phyloP scores from a whole-genome alignment of 1,140 invertebrate genomes.

The Euwallacea similis region DNA sequence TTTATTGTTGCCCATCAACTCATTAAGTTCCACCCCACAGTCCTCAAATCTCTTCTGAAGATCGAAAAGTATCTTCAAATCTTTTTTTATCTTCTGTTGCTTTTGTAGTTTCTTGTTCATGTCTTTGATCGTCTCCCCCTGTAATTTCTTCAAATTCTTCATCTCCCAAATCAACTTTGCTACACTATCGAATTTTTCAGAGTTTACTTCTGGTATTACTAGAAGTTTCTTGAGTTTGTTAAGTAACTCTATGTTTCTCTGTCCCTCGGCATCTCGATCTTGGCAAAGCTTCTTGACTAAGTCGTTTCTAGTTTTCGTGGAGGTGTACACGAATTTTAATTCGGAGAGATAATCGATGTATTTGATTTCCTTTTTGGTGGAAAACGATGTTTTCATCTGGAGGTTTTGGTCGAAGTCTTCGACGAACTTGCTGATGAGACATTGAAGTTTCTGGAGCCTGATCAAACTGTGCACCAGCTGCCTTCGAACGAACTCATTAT shows the following conservation, averaged over 20 bases:
- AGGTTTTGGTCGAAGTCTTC: constrained; percentile 43
- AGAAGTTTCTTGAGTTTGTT: constrained; percentile 42
- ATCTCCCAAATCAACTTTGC: constrained; percentile 48
- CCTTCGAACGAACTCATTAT: constrained; percentile 42
- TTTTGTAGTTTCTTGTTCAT: constrained; percentile 41
- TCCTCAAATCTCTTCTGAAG: constrained; percentile 43
- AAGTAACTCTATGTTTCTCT: constrained; percentile 38
- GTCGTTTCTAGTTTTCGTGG: constrained; percentile 36
- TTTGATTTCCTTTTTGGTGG: constrained; percentile 44
- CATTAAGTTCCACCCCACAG: constrained; percentile 39
- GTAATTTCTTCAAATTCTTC: constrained; percentile 45
- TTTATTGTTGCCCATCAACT: constrained; percentile 29
- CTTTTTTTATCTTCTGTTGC: constrained; percentile 43
- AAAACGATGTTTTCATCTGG: constrained; percentile 38
- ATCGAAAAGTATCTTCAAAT: constrained; percentile 49
- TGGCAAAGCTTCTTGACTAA: constrained; percentile 38
- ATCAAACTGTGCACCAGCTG: constrained; percentile 44
- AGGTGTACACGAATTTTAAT: constrained; percentile 35
- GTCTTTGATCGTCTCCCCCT: constrained; percentile 43
- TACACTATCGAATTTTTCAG: constrained; percentile 36
- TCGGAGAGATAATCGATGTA: constrained; percentile 40
- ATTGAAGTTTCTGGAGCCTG: constrained; percentile 45
- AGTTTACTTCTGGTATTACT: constrained; percentile 18
- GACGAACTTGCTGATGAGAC: constrained; percentile 41
- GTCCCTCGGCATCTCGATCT: constrained; percentile 38